Evolutionary conservation across 2,113 vertebrate species (phyloP).

Genomic region (Pyxicephalus adspersus): DNA sequence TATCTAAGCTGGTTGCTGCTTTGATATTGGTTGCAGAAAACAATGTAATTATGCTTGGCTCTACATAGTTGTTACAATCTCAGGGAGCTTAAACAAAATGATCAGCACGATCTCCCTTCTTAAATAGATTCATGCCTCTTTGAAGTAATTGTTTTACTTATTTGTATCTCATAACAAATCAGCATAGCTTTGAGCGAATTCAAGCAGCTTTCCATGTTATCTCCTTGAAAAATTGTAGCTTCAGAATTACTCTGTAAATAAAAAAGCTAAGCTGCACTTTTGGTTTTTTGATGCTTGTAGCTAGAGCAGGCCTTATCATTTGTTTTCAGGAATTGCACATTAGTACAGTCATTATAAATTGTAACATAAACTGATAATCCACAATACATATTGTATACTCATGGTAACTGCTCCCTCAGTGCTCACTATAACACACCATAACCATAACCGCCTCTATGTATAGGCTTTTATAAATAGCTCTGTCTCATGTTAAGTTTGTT

Average conservation of each 20-base stretch:
- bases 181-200: constrained; percentile 18
- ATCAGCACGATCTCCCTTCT: background rate
- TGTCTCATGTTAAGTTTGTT: background rate
- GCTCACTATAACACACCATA: constrained; percentile 22
- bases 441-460: background rate
- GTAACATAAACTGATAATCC: constrained; percentile 1
- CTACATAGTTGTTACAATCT: background rate
- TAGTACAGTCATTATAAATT: background rate
- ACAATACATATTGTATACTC: constrained; percentile 1
- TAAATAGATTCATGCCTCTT: background rate
- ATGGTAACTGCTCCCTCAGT: constrained; percentile 23
- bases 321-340: background rate
- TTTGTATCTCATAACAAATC: constrained; percentile 8
- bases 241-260: constrained; percentile 9
- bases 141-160: constrained; percentile 36
- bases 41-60: background rate
- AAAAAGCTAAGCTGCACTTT: background rate
- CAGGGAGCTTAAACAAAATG: constrained; percentile 12
- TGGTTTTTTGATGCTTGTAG: constrained; percentile 3
- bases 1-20: background rate
- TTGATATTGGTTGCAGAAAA: background rate
- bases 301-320: background rate
- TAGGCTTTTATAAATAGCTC: background rate
- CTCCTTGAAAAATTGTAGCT: constrained; percentile 19
- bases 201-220: constrained; percentile 7